These are phyloP conservation scores for Sebastes reedi DNA, from an alignment of 2,797 vertebrate species.

Conservation along the genomic window DNA sequence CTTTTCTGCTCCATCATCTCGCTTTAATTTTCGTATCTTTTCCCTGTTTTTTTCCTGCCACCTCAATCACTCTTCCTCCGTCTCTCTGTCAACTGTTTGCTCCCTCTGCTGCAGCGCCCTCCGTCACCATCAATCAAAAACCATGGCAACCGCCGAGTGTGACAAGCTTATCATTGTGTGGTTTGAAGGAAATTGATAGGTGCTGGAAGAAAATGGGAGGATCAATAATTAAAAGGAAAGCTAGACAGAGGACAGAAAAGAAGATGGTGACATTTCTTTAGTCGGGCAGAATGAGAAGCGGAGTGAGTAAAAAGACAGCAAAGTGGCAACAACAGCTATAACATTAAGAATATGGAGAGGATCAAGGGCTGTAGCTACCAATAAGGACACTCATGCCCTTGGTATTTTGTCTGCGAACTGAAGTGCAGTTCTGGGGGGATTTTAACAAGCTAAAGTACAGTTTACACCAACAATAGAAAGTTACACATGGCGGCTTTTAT, in stretches of 20 bases:
- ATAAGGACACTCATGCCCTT: background rate
- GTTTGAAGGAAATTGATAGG: conserved; percentile 71
- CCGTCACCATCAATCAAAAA: conserved; percentile 76
- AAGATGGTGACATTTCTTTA: conserved; percentile 22
- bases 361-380: background rate
- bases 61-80: conserved; percentile 34
- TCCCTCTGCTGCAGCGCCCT: conserved; percentile 34
- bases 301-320: conserved; percentile 22
- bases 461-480: background rate
- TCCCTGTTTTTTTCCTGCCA: background rate
- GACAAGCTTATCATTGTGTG: conserved; percentile 77
- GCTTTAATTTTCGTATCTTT: conserved; percentile 33
- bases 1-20: conserved; percentile 9
- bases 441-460: background rate
- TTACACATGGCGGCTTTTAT: background rate
- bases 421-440: background rate
- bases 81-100: conserved; percentile 41
- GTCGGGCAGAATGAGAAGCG: conserved; percentile 23
- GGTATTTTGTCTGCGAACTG: background rate
- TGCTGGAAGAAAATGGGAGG: conserved; percentile 54
- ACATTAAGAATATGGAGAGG: conserved; percentile 2
- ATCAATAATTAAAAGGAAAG: conserved; percentile 62
- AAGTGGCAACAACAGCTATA: background rate
- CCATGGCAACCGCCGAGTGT: conserved; percentile 72
- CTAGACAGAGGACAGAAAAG: conserved; percentile 22